These are phyloP conservation scores for Acanthochromis polyacanthus DNA, from an alignment of 2,113 vertebrate genomes.

Conservation along the genomic window DNA sequence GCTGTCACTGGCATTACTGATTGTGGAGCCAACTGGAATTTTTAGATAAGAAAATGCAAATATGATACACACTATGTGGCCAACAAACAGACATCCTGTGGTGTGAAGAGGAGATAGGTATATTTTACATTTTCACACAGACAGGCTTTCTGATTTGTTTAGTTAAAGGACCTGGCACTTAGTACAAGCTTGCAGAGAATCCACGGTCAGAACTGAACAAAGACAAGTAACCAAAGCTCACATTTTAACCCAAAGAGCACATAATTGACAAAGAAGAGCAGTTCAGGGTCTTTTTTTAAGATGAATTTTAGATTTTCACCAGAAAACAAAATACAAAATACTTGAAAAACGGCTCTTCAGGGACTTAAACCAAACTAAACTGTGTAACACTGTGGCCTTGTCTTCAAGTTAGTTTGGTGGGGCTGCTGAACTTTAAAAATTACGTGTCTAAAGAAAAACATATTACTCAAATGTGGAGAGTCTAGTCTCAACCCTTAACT, in stretches of 20 bases:
- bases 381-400: background rate
- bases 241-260: background rate
- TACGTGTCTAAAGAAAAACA: background rate
- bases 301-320: too few relatives aligned
- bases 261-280: background rate
- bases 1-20: slow-evolving; percentile 1
- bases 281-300: too few relatives aligned
- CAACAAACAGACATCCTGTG: slow-evolving; percentile 21
- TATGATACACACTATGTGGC: background rate
- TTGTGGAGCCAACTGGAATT: background rate
- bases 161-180: background rate
- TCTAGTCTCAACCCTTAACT: background rate
- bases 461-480: background rate
- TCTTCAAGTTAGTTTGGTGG: background rate
- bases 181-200: background rate
- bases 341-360: background rate
- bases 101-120: background rate
- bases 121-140: slow-evolving; percentile 1
- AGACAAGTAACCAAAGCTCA: background rate
- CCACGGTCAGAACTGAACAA: background rate
- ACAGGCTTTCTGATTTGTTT: background rate
- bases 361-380: too few relatives aligned
- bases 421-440: background rate
- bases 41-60: slow-evolving; percentile 21
- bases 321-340: background rate